Percentiles rank a stretch among this genome's conserved stretches.
phyloP scores from a whole-genome alignment of 2,113 vertebrate species.

The Centropristis striata region DNA sequence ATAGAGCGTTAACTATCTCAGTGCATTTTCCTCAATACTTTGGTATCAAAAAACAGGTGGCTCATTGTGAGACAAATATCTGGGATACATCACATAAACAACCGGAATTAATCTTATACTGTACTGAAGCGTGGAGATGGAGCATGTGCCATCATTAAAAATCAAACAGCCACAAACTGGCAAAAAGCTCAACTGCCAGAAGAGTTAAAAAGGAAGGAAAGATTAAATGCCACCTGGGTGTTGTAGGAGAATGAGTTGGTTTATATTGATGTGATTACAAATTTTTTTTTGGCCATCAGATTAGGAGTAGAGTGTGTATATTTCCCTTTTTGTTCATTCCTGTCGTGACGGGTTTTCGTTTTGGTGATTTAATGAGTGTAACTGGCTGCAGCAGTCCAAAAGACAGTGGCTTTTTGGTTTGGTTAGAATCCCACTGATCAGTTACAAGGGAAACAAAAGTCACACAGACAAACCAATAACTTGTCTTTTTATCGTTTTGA shows the following conservation, averaged over 20 bases:
- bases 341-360: not conserved
- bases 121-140: not conserved
- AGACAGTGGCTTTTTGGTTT: not conserved
- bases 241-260: not conserved
- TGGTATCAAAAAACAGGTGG: slow-evolving; percentile 1
- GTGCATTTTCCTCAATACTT: slow-evolving; percentile 2
- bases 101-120: not conserved
- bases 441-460: not conserved
- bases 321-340: not conserved
- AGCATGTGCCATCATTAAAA: not conserved
- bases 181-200: not conserved
- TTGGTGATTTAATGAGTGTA: not conserved
- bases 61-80: not conserved
- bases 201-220: no score
- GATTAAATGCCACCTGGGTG: not conserved
- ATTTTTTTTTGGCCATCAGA: not conserved
- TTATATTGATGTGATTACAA: slow-evolving; percentile 5
- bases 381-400: no score
- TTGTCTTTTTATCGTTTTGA: not conserved
- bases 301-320: not conserved
- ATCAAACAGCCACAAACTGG: not conserved
- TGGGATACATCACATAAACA: not conserved
- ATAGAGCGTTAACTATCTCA: not conserved
- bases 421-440: not conserved
- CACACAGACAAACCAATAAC: not conserved